Evolutionary conservation across 2,888 invertebrate species (phyloP), one percentile per base, ranked within the genome.

Genomic region (Sinelater perroti): DNA sequence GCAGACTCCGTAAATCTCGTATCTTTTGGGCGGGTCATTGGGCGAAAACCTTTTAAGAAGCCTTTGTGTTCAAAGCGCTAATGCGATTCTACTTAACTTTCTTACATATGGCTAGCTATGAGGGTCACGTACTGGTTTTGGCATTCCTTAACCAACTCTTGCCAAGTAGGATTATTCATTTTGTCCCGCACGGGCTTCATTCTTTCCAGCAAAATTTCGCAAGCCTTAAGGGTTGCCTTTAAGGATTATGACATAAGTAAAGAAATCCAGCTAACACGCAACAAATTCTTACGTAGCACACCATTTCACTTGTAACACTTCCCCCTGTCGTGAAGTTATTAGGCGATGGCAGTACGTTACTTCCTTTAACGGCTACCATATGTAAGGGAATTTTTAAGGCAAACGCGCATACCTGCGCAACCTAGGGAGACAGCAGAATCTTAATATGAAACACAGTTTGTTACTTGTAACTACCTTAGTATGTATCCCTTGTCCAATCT

Each of bases 401-500:
- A 61, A 88, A 83, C 0, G 90, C 91, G 53, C 86, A 89, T 0
- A 91, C 88, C 81, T 91, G 91, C 3, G 87, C 85, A 0, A 85
- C 83, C 82, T 89, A 80, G 20, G n/a, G n/a, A n/a, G n/a, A n/a
- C n/a, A n/a, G n/a, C n/a, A n/a, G n/a, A n/a, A n/a, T n/a, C n/a
- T n/a, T n/a, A n/a, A n/a, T n/a, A n/a, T n/a, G n/a, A n/a, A n/a
- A n/a, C n/a, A n/a, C n/a, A n/a, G n/a, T n/a, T n/a, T n/a, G n/a
- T n/a, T n/a, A n/a, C n/a, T n/a, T n/a, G n/a, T n/a, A n/a, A n/a
- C n/a, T n/a, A 81, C 85, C 81, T 91, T 92, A 0, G 91, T 91
- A 63, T 91, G 88, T 31, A 91, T 82, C 4, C 93, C 93, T 79
- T 94, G 94, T 0, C 94, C 94, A 70, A 87, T 85, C 79, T 91